Evolutionary conservation across 2,113 vertebrate genomes (phyloP).

Genomic region (Axis porcinus): DNA sequence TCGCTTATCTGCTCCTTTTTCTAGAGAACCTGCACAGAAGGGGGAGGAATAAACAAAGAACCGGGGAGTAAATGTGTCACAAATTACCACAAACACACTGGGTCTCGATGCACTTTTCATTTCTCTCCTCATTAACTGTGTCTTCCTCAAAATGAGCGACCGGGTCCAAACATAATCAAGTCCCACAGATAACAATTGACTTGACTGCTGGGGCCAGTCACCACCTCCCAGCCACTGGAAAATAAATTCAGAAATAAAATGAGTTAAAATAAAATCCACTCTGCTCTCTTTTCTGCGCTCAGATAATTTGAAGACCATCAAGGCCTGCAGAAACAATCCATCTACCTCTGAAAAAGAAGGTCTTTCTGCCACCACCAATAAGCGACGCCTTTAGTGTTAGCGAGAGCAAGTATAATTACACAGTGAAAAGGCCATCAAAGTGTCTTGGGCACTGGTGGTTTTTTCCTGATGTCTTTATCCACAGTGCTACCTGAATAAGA

Average conservation of each 20-base stretch:
- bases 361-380: constrained; percentile 77
- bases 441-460: constrained; percentile 72
- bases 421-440: constrained; percentile 77
- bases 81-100: constrained; percentile 86
- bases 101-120: constrained; percentile 84
- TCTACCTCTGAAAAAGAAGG: constrained; percentile 79
- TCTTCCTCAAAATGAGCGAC: constrained; percentile 85
- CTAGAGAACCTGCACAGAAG: constrained; percentile 72
- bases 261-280: constrained; percentile 87
- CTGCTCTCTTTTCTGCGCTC: constrained; percentile 79
- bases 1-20: constrained; percentile 82
- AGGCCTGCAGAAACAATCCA: constrained; percentile 81
- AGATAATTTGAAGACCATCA: constrained; percentile 85
- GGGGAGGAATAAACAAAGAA: constrained; percentile 82
- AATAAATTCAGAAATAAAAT: constrained; percentile 88
- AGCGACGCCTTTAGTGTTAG: constrained; percentile 79
- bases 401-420: constrained; percentile 81
- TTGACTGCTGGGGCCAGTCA: constrained; percentile 81
- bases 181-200: constrained; percentile 85
- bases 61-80: constrained; percentile 82
- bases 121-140: constrained; percentile 89
- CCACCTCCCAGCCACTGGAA: constrained; percentile 81
- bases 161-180: constrained; percentile 84
- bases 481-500: constrained; percentile 71
- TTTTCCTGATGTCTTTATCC: constrained; percentile 81